Conservation (phyloP, 1,140 invertebrate species). For the Cylas formicarius region DNA sequence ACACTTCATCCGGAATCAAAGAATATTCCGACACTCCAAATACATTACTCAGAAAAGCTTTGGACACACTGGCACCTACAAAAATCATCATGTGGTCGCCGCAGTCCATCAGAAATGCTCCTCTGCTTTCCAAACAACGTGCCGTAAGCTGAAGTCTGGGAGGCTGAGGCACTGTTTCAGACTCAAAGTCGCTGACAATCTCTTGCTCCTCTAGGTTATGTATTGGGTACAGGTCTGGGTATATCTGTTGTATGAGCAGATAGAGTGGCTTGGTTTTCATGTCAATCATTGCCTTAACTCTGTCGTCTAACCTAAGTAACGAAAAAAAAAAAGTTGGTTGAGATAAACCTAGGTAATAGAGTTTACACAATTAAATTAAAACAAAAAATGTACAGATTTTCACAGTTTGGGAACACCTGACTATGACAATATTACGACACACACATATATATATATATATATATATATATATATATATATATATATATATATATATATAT, state of each 20-base stretch:
- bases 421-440: no score
- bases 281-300: conserved; percentile 87
- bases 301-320: conserved; percentile 67
- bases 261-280: conserved; percentile 83
- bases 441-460: no score
- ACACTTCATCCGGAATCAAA: conserved; percentile 55
- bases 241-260: conserved; percentile 76
- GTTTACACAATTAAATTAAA: no score
- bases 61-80: conserved; percentile 73
- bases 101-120: conserved; percentile 87
- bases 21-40: conserved; percentile 51
- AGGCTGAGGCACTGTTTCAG: conserved; percentile 51
- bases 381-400: no score
- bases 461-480: no score
- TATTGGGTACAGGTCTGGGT: conserved; percentile 91
- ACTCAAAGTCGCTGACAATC: conserved; percentile 49
- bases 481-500: no score
- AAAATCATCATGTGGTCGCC: conserved; percentile 80
- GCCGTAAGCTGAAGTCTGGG: conserved; percentile 61
- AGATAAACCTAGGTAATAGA: no score
- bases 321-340: no score
- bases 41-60: conserved; percentile 66
- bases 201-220: conserved; percentile 65
- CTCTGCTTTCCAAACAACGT: conserved; percentile 70
- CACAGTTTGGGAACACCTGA: no score